phyloP scores from a whole-genome alignment of 2,888 invertebrate species.

The Allophyes oxyacanthae region DNA sequence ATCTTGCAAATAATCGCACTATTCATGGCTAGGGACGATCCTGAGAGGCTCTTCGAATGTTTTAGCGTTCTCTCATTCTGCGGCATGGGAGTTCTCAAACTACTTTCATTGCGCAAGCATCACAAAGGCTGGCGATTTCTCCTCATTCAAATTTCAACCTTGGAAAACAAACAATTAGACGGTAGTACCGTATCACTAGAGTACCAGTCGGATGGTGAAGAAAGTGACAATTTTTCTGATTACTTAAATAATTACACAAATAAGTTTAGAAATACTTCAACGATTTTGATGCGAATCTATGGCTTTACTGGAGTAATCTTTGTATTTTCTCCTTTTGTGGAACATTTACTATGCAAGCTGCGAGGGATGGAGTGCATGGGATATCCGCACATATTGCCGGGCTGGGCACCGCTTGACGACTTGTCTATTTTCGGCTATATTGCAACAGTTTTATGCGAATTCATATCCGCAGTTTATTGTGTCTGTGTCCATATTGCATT shows the following conservation, averaged over 20 bases:
- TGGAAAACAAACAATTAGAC: constrained; percentile 66
- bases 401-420: constrained; percentile 71
- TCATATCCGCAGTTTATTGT: constrained; percentile 68
- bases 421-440: constrained; percentile 63
- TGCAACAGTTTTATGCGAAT: constrained; percentile 64
- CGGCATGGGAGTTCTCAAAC: constrained; percentile 74
- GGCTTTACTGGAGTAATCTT: constrained; percentile 67
- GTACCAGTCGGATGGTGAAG: constrained; percentile 55
- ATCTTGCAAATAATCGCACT: constrained; percentile 66
- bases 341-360: constrained; percentile 58
- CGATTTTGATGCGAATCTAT: constrained; percentile 67
- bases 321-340: constrained; percentile 73
- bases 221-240: constrained; percentile 39
- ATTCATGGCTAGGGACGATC: constrained; percentile 61
- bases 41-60: constrained; percentile 71
- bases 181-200: constrained; percentile 50
- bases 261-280: constrained; percentile 61
- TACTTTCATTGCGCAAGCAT: constrained; percentile 63
- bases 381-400: constrained; percentile 75
- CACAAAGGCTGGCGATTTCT: constrained; percentile 65
- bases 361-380: constrained; percentile 40
- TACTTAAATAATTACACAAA: constrained; percentile 64
- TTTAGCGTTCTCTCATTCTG: constrained; percentile 76
- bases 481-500: constrained; percentile 73
- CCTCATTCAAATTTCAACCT: constrained; percentile 55